These are phyloP conservation scores for Lasioglossum lativentre DNA, from an alignment of 2,888 invertebrate genomes.

Conservation along the genomic window DNA sequence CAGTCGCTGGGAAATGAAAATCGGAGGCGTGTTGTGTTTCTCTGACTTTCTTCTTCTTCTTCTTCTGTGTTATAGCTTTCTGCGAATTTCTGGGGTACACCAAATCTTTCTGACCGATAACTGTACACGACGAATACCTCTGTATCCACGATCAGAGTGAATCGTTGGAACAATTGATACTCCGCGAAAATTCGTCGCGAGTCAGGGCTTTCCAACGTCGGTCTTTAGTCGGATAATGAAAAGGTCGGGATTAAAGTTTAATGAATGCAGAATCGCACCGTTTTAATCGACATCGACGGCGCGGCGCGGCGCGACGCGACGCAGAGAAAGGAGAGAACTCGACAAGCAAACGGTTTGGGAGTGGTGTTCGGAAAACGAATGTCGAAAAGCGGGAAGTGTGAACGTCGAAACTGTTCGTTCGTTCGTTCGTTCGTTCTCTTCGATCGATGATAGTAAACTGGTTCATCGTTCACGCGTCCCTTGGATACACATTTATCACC, in stretches of 20 bases:
- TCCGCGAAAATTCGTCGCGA: neutral
- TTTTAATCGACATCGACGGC: constrained; percentile 23
- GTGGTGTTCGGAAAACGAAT: neutral
- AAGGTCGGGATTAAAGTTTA: constrained; percentile 25
- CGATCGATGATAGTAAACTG: neutral
- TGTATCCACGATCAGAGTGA: neutral
- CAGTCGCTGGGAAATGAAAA: constrained; percentile 40
- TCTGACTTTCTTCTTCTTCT: neutral
- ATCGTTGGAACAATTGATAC: neutral
- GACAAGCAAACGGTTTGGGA: neutral
- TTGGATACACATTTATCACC: constrained; percentile 6
- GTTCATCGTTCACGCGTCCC: constrained; percentile 8
- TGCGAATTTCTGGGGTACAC: neutral
- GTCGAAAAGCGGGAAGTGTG: neutral
- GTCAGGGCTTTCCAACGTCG: neutral
- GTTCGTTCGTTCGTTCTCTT: neutral
- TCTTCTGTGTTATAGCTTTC: neutral
- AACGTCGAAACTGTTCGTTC: neutral
- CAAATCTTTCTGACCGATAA: neutral
- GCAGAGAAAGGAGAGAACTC: neutral
- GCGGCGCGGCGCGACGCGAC: too few relatives aligned
- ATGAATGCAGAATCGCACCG: constrained; percentile 9
- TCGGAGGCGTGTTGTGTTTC: neutral
- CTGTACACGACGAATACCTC: too few relatives aligned
- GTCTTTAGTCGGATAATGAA: constrained; percentile 24